A percentile compares a stretch with the other conserved stretches of the same genome.
Evolutionary conservation across 2,113 vertebrate species (phyloP).

Genomic region (Jacana jacana): DNA sequence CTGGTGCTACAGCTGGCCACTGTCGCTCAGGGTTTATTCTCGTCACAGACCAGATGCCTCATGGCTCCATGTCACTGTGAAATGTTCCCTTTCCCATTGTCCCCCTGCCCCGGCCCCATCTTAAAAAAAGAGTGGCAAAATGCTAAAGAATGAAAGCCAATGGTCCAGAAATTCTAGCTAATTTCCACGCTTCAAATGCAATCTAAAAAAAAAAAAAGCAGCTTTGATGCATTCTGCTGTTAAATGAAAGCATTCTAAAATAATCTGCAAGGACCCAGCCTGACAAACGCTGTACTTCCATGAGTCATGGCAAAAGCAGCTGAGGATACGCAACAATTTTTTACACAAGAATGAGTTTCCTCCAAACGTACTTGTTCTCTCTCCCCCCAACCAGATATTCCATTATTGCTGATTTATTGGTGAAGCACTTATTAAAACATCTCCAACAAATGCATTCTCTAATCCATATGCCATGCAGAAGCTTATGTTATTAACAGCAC

Average conservation of each 20-base stretch:
- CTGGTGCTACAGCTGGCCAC: not conserved
- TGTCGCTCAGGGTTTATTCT: not conserved
- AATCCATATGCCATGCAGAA: not conserved
- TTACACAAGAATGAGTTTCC: not conserved
- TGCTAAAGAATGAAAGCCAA: not conserved
- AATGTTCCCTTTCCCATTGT: not conserved
- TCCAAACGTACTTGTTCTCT: not conserved
- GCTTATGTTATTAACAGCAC: not conserved
- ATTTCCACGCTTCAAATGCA: not conserved
- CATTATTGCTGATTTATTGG: not conserved
- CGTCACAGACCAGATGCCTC: not conserved
- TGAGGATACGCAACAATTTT: not conserved
- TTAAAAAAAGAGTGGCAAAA: not conserved
- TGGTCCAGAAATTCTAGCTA: not conserved
- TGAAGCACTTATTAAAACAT: not conserved
- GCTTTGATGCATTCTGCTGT: not conserved
- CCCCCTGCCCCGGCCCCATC: too few relatives aligned
- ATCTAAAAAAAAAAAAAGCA: constrained; percentile 27
- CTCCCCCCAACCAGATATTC: not conserved
- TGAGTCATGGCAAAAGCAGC: not conserved
- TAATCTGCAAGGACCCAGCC: not conserved
- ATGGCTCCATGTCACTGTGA: not conserved
- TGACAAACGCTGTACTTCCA: not conserved
- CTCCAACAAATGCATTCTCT: not conserved
- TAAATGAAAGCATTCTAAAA: constrained; percentile 10